These are phyloP conservation scores for Sapajus apella DNA, from an alignment of 2,113 vertebrate species.

Conservation along the genomic window DNA sequence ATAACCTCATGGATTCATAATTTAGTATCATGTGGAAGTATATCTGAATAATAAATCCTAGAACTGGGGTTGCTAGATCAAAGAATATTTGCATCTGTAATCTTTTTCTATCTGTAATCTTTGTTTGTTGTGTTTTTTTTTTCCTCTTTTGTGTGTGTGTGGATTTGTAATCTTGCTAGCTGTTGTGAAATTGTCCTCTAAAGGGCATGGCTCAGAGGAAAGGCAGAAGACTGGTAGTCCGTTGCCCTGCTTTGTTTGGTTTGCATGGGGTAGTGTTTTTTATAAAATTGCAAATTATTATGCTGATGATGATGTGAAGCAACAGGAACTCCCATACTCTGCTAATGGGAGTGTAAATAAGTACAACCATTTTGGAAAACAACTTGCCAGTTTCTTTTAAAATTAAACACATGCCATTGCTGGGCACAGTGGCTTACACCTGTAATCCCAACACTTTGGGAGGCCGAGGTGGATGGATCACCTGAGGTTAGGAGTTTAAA, in stretches of 20 bases:
- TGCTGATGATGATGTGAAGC: not conserved
- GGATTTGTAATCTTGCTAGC: not conserved
- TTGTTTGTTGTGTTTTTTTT: not conserved
- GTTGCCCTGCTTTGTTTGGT: not conserved
- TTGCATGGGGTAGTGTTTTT: not conserved
- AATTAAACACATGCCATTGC: not conserved
- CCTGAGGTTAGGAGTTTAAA: no score
- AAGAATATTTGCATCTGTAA: not conserved
- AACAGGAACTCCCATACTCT: not conserved
- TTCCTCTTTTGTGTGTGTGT: no score
- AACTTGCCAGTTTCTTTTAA: not conserved
- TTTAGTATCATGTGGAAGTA: not conserved
- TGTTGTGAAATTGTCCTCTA: not conserved
- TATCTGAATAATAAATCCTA: not conserved
- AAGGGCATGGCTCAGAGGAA: not conserved
- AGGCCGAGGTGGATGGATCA: no score
- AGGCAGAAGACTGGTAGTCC: not conserved
- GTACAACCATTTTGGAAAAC: not conserved
- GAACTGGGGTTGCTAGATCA: not conserved
- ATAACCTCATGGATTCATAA: not conserved
- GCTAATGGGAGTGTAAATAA: not conserved
- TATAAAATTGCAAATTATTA: not conserved
- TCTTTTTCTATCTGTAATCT: not conserved
- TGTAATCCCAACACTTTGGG: no score
- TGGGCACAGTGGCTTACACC: no score